Base-by-base conservation (phyloP, 53 echinoderm and acorn worm genomes). In the Stichopus horrens region DNA sequence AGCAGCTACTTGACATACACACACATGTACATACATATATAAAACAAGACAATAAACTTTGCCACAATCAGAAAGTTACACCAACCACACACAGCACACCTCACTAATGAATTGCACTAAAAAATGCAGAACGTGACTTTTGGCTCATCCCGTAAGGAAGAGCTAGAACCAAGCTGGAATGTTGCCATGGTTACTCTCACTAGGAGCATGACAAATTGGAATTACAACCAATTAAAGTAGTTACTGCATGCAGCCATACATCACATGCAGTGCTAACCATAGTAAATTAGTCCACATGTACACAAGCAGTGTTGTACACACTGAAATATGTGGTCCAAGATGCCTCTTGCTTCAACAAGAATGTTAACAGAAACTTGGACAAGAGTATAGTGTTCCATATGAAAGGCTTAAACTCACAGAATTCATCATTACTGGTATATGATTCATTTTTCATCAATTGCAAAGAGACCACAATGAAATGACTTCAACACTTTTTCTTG, bases 51-150 rank as follows among this genome's bases (percentile, higher is more conserved):
- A 19, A 71, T 71, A 71, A 71, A 71, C 16, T 20, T 71, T 21
- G 71, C n/a, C 71, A 71, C 14, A 71, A 19, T 71, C 5, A 71
- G 7, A 16, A 13, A 71, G 71, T 71, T 71, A 16, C 19, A 18
- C 19, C 19, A 71, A 13, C 71, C 18, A 20, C 18, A 18, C 16
- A 68, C 68, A 68, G 68, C 68, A 68, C 71, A 71, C 71, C 7
- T 13, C n/a, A 13, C 71, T 71, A 71, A 71, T 71, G 14, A 13
- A 71, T 71, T 71, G 58, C 58, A 57, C 57, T 57, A 11, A 57
- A 56, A 81, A 81, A 81, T 81, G 21, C 58, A 58, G 81, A 56
- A 81, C 81, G 81, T 81, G 81, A 81, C 81, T 57, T 81, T 81
- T 81, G 56, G 81, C 57, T 21, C 58, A 56, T 81, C 19, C 21